Conservation (phyloP, 2,888 invertebrate species). For the Diplolepis rosae region DNA sequence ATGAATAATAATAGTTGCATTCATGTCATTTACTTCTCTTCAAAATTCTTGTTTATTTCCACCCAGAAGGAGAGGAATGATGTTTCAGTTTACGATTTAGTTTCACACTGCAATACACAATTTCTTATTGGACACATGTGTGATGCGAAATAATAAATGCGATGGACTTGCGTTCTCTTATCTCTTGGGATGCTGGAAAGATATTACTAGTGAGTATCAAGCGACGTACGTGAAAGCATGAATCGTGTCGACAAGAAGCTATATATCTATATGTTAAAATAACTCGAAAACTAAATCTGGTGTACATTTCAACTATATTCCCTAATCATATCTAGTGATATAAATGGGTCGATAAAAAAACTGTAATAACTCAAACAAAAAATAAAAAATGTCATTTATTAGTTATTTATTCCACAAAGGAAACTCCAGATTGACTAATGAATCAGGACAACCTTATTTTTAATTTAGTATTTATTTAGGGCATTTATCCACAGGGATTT, state of each 20-base stretch:
- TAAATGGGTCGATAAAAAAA: neutral
- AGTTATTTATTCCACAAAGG: too few relatives aligned
- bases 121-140: neutral
- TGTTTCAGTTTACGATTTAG: neutral
- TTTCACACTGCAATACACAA: neutral
- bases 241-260: neutral
- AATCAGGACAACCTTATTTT: too few relatives aligned
- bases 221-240: neutral
- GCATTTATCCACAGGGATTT: slow-evolving; percentile 14
- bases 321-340: neutral
- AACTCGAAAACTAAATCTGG: neutral
- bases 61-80: neutral
- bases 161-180: slow-evolving; percentile 15
- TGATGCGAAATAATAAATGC: slow-evolving; percentile 19
- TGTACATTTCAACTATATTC: neutral
- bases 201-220: neutral
- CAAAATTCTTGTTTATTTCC: neutral
- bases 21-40: neutral
- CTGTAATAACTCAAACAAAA: neutral
- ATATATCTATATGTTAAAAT: neutral
- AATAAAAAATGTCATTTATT: neutral
- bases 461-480: too few relatives aligned
- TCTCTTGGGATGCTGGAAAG: neutral
- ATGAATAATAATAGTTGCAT: neutral
- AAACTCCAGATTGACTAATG: too few relatives aligned